Evolutionary conservation across 2,888 invertebrate species (phyloP), one percentile per base, ranked within the genome.

Genomic region (Allolobophora icterica): DNA sequence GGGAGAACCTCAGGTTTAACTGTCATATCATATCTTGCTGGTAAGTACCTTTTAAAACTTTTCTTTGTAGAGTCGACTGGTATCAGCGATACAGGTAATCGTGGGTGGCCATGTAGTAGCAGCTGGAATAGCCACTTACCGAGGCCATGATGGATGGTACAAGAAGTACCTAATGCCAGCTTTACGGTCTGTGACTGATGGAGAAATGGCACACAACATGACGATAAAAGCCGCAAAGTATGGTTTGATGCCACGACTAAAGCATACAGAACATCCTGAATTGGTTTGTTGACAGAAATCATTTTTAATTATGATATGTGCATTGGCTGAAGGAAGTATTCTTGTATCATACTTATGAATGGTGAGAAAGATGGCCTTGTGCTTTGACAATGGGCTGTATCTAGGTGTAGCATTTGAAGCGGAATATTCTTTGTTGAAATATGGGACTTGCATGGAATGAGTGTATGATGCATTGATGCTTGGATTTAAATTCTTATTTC

Each of bases 121-220:
- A 95, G 96, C 96, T 91, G 97, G 96, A 0, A 96, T 97, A 91
- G 97, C 97, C 94, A 95, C 97, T 89, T 97, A 97, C 94, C 97
- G 97, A 94, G 97, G 97, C 93, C 97, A 98, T 94, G 97, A 97
- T 94, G 97, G 96, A 92, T 98, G 98, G 95, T 98, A 98, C 95
- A 96, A 96, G 90, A 96, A 97, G 92, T 95, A 97, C 92, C 94
- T 97, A 2, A 97, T 97, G 96, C 98, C 98, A 0, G 83, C 97
- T 0, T 96, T 97, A 42, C 97, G 97, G 83, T 34, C 40, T 40
- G 95, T 96, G 24, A 94, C 98, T 19, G 97, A 97, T 94, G 97
- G 98, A 0, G 99, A 99, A 96, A 96, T 96, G 90, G 97, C 98
- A 1, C 99, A 99, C 94, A 97, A 96, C 92, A 93, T 98, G 40